Conservation (phyloP, 2,797 vertebrate species). For the Cebuella pygmaea region DNA sequence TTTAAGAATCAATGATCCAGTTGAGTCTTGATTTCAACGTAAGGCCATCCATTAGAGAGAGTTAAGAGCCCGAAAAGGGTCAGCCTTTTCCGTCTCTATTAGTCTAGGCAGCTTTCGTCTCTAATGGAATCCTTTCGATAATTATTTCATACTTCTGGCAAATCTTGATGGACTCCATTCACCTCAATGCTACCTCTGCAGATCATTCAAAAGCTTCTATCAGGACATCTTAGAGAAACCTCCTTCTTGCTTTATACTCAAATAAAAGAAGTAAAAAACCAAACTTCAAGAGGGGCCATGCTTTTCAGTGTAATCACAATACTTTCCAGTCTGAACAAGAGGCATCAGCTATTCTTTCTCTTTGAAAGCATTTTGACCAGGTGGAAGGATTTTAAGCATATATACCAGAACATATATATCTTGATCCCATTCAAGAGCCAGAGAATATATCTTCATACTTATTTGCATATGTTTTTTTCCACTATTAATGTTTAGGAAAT, state of each 20-base stretch:
- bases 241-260: slow-evolving; percentile 75
- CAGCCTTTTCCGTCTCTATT: slow-evolving; percentile 68
- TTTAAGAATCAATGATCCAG: slow-evolving; percentile 74
- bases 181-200: slow-evolving; percentile 69
- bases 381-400: slow-evolving; percentile 65
- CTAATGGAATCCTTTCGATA: slow-evolving; percentile 81
- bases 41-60: slow-evolving; percentile 79
- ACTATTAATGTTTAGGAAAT: slow-evolving; percentile 42
- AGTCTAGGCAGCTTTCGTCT: slow-evolving; percentile 73
- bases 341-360: slow-evolving; percentile 50
- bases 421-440: background rate
- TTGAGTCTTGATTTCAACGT: slow-evolving; percentile 78
- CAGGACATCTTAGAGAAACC: slow-evolving; percentile 73
- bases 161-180: slow-evolving; percentile 79
- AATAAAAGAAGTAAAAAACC: slow-evolving; percentile 76
- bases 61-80: slow-evolving; percentile 74
- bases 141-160: slow-evolving; percentile 79
- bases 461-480: slow-evolving; percentile 58
- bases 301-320: slow-evolving; percentile 72
- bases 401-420: background rate
- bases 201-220: slow-evolving; percentile 80
- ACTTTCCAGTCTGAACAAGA: slow-evolving; percentile 57
- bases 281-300: slow-evolving; percentile 78
- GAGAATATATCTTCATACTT: slow-evolving; percentile 33
- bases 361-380: slow-evolving; percentile 71